Evolutionary conservation across 2,888 invertebrate species (phyloP).

Genomic region (Cancer borealis): DNA sequence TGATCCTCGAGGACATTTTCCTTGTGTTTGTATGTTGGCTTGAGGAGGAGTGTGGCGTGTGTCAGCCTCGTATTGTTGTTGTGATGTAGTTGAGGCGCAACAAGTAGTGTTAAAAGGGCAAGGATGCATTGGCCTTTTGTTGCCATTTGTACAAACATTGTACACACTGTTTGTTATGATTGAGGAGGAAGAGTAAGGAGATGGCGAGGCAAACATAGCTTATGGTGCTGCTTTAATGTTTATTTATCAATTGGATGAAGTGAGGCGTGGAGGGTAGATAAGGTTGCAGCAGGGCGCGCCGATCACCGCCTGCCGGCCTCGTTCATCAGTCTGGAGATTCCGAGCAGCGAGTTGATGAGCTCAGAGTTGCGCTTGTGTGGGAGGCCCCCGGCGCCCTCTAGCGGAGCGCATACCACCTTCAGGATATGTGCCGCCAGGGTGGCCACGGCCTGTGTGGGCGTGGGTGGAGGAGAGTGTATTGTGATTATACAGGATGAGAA

Average conservation of each 20-base stretch:
- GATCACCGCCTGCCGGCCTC: constrained; percentile 44
- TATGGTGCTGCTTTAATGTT: background rate
- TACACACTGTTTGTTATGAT: background rate
- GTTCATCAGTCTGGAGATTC: constrained; percentile 31
- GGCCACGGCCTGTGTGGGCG: constrained; percentile 41
- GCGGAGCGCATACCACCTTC: background rate
- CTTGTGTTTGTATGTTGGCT: background rate
- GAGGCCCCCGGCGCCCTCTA: background rate
- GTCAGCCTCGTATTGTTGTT: background rate
- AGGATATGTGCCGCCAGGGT: constrained; percentile 50
- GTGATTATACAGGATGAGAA: background rate
- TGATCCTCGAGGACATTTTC: too few species aligned
- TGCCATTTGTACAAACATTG: too few species aligned
- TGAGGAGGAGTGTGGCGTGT: background rate
- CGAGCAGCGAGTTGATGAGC: constrained; percentile 60
- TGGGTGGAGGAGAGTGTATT: background rate
- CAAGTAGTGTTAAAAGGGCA: too few species aligned
- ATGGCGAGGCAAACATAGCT: background rate
- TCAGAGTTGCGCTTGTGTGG: constrained; percentile 62
- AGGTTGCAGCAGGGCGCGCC: too few species aligned
- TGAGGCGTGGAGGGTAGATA: background rate
- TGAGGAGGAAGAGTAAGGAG: background rate
- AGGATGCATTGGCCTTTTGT: too few species aligned
- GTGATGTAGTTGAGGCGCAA: background rate
- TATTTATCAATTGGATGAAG: background rate